phyloP scores from a whole-genome alignment of 2,888 invertebrate species.

The Zaprionus obscuricornis region DNA sequence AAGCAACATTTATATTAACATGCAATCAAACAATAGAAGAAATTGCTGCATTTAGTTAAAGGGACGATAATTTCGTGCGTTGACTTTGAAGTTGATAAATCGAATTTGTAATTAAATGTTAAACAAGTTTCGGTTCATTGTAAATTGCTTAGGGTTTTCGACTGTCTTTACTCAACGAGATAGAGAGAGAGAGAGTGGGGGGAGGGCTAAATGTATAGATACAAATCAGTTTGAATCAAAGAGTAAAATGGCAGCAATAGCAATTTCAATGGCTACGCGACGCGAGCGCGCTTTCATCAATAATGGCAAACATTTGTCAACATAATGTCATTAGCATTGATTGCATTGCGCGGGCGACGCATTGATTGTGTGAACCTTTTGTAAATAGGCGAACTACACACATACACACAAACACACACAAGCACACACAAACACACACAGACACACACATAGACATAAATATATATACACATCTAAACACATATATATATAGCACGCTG shows the following conservation, averaged over 20 bases:
- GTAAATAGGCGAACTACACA: slow-evolving; percentile 60
- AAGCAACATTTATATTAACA: no score
- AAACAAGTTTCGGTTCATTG: no score
- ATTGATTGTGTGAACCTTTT: slow-evolving; percentile 73
- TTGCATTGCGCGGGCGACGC: slow-evolving; percentile 67
- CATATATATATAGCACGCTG: slow-evolving; percentile 8
- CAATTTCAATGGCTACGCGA: slow-evolving; percentile 13
- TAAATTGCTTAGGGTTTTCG: no score
- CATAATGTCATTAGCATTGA: slow-evolving; percentile 79
- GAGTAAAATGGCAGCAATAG: slow-evolving; percentile 29
- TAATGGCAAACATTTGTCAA: slow-evolving; percentile 78
- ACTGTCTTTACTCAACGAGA: no score
- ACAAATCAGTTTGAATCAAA: slow-evolving; percentile 33
- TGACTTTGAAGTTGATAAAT: no score
- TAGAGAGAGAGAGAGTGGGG: no score
- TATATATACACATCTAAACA: slow-evolving; percentile 1
- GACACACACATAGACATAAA: slow-evolving; percentile 11
- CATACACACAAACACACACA: slow-evolving; percentile 21
- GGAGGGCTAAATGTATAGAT: no score
- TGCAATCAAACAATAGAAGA: no score
- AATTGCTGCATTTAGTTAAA: no score
- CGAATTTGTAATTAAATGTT: no score
- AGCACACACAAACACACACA: background rate
- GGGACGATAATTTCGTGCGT: no score
- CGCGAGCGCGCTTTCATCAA: slow-evolving; percentile 62